These are phyloP conservation scores for Gonioctena quinquepunctata DNA, from an alignment of 1,140 invertebrate species.

Conservation along the genomic window DNA sequence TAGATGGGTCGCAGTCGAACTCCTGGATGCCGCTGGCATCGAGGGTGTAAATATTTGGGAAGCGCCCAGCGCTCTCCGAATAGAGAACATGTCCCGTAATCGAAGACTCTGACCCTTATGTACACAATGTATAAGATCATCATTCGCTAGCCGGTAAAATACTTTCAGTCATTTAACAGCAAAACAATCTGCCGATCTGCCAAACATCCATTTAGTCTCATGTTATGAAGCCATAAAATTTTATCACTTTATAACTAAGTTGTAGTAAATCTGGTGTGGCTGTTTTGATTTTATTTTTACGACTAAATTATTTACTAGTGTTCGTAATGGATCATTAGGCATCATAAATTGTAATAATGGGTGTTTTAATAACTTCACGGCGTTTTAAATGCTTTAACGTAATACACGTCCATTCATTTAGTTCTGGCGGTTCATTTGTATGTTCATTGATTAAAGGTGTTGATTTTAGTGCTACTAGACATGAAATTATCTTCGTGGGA, in stretches of 20 bases:
- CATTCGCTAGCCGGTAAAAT: too few relatives aligned
- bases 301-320: constrained; percentile 10
- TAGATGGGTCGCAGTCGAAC: neutral
- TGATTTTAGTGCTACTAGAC: neutral
- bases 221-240: constrained; percentile 23
- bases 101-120: neutral
- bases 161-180: too few relatives aligned
- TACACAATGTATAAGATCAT: too few relatives aligned
- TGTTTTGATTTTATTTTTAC: constrained; percentile 25
- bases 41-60: neutral
- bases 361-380: constrained; percentile 15
- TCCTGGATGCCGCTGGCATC: neutral
- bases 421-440: neutral
- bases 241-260: constrained; percentile 21
- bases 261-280: constrained; percentile 17
- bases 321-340: constrained; percentile 12
- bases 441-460: constrained; percentile 2
- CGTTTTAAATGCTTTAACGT: constrained; percentile 3
- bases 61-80: neutral
- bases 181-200: neutral
- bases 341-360: constrained; percentile 14
- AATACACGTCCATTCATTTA: neutral
- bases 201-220: constrained; percentile 18
- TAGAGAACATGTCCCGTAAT: neutral
- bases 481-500: neutral